These are phyloP conservation scores for Mystacides longicornis DNA, from an alignment of 2,888 invertebrate species.

Conservation along the genomic window DNA sequence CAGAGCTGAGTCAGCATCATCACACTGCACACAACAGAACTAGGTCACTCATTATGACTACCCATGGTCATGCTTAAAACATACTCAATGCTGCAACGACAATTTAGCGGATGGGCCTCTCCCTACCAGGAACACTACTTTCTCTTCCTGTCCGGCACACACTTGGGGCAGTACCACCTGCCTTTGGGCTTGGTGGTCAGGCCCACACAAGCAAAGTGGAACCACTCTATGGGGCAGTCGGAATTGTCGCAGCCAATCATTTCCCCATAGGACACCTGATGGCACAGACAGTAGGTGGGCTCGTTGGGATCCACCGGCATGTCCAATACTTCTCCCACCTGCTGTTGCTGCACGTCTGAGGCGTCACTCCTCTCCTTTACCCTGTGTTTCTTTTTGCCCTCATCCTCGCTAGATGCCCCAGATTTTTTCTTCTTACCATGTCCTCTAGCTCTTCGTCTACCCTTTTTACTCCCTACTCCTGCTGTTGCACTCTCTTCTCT, in stretches of 20 bases:
- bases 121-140: slow-evolving; percentile 49
- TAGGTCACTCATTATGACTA: too few relatives aligned
- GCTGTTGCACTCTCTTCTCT: slow-evolving; percentile 30
- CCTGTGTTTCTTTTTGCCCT: slow-evolving; percentile 10
- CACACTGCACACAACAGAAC: too few relatives aligned
- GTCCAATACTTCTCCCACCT: slow-evolving; percentile 68
- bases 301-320: slow-evolving; percentile 95
- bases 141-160: slow-evolving; percentile 58
- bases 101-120: too few relatives aligned
- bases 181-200: slow-evolving; percentile 84
- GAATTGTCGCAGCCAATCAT: slow-evolving; percentile 94
- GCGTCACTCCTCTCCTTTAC: neutral
- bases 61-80: too few relatives aligned
- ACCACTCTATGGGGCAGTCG: slow-evolving; percentile 84
- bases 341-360: neutral
- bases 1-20: too few relatives aligned
- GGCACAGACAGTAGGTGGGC: slow-evolving; percentile 86
- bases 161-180: slow-evolving; percentile 84
- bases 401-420: slow-evolving; percentile 29
- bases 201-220: slow-evolving; percentile 86
- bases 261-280: slow-evolving; percentile 89
- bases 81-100: too few relatives aligned
- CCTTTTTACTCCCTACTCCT: slow-evolving; percentile 42
- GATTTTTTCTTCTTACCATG: slow-evolving; percentile 27
- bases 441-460: slow-evolving; percentile 43